Conservation (phyloP, 2,797 vertebrate genomes). For the Cephalopachus bancanus region DNA sequence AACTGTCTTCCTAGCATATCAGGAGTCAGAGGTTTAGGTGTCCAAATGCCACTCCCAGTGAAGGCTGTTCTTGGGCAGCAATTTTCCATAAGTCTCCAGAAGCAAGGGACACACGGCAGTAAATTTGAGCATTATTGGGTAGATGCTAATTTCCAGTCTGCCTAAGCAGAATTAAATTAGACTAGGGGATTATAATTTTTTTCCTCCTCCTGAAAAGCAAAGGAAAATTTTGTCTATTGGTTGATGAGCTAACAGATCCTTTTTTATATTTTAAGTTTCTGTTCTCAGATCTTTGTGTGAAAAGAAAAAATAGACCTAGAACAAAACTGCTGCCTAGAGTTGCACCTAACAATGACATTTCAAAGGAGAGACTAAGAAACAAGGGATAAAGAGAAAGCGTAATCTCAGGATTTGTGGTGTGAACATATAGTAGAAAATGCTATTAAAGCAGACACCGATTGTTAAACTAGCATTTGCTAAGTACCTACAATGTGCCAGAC, state of each 20-base stretch:
- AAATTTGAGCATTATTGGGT: background rate
- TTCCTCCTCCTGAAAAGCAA: background rate
- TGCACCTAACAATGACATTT: background rate
- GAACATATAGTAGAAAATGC: background rate
- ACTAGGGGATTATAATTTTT: background rate
- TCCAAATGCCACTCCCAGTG: background rate
- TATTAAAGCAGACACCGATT: background rate
- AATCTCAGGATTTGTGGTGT: background rate
- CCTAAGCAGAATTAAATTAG: background rate
- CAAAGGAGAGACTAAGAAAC: background rate
- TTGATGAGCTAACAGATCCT: background rate
- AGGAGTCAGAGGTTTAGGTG: background rate
- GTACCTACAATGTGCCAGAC: background rate
- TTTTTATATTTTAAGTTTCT: background rate
- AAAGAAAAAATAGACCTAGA: slow-evolving; percentile 2
- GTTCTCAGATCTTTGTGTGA: background rate
- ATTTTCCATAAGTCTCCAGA: background rate
- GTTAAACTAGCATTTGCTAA: background rate
- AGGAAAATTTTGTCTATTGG: background rate
- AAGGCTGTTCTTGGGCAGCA: background rate
- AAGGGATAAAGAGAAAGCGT: background rate
- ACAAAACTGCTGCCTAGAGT: too few species aligned
- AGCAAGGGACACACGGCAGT: background rate
- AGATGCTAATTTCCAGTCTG: background rate
- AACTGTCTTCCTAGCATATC: background rate